Conservation (phyloP, 2,797 vertebrate genomes). For the Pipistrellus pipistrellus region DNA sequence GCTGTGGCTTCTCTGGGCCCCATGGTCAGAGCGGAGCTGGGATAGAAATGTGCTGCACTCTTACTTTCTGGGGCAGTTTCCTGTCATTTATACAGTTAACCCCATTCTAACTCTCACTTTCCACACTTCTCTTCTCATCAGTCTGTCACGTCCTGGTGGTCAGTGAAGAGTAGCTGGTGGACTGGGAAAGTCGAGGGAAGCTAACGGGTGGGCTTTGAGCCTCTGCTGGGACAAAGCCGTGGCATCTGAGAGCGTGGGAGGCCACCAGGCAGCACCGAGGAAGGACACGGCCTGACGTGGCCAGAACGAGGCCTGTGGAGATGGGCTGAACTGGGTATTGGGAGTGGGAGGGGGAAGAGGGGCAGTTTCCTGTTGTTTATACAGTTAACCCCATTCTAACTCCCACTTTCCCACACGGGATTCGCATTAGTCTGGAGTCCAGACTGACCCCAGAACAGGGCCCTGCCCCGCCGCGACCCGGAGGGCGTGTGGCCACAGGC, state of each 20-base stretch:
- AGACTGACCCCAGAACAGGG: not conserved
- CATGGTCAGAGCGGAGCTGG: not conserved
- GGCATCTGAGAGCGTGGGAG: not conserved
- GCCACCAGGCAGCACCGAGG: accelerated
- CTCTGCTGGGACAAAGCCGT: too few species aligned
- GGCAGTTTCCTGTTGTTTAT: too few species aligned
- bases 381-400: too few species aligned
- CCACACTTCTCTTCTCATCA: not conserved
- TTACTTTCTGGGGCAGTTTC: not conserved
- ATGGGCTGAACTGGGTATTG: too few species aligned
- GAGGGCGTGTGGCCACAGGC: accelerated
- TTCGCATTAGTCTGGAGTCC: too few species aligned
- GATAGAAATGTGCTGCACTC: not conserved
- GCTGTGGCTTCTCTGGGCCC: not conserved
- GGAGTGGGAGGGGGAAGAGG: too few species aligned
- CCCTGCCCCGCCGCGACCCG: accelerated
- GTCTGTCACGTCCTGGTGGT: too few species aligned
- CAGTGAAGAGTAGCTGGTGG: not conserved
- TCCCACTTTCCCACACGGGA: too few species aligned
- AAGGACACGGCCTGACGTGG: accelerated
- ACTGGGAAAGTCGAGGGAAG: not conserved
- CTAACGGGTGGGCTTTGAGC: not conserved
- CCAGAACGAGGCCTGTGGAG: not conserved
- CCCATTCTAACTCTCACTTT: not conserved
- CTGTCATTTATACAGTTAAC: not conserved